These are phyloP conservation scores for Diadegma fenestrale DNA, from an alignment of 2,888 invertebrate species.

Conservation along the genomic window DNA sequence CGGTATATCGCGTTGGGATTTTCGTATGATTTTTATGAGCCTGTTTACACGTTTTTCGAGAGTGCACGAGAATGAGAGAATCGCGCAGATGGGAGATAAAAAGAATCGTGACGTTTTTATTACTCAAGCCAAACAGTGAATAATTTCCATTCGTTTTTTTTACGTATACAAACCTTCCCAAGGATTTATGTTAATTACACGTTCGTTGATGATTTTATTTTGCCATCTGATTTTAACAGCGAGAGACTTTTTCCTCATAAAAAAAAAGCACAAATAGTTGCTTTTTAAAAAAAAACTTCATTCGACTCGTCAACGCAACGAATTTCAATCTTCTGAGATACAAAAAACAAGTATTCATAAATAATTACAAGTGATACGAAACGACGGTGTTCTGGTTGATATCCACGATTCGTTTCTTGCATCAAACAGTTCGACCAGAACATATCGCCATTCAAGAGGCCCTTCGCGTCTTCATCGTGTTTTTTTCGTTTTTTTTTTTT, in stretches of 20 bases:
- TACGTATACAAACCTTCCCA: not conserved
- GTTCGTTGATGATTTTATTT: constrained; percentile 21
- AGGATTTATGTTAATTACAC: constrained; percentile 20
- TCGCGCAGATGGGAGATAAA: constrained; percentile 40
- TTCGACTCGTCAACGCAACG: not conserved
- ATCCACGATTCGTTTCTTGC: constrained; percentile 7
- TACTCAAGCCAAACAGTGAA: constrained; percentile 17
- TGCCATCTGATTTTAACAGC: not conserved
- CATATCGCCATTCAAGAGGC: constrained; percentile 37
- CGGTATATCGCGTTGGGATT: constrained; percentile 58
- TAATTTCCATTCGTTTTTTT: constrained; percentile 17
- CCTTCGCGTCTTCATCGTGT: not conserved
- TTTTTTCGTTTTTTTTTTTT: constrained; percentile 32
- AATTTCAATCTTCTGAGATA: not conserved
- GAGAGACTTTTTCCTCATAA: not conserved
- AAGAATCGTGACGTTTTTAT: constrained; percentile 51
- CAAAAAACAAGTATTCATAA: not conserved
- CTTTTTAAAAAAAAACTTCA: not conserved
- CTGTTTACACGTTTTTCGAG: constrained; percentile 18
- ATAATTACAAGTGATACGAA: not conserved
- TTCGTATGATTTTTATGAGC: constrained; percentile 39
- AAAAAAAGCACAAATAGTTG: not conserved
- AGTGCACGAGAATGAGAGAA: constrained; percentile 26
- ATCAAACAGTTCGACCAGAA: constrained; percentile 23
- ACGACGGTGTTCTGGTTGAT: constrained; percentile 23